Conservation (phyloP, 2,113 vertebrate species). For the Struthidea cinerea region DNA sequence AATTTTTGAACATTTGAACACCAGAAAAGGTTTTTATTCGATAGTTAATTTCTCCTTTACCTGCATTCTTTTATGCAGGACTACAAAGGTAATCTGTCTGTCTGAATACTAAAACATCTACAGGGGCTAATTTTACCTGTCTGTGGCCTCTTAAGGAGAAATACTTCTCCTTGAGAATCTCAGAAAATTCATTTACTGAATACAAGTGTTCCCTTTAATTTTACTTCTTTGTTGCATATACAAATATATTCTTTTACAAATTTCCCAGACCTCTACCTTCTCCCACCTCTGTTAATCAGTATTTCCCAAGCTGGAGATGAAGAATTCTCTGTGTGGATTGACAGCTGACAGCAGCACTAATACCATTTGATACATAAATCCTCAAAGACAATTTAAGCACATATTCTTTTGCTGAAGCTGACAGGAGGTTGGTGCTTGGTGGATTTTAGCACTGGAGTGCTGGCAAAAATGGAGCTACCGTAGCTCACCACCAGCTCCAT, state of each 20-base stretch:
- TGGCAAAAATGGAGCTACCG: not conserved
- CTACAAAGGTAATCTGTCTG: not conserved
- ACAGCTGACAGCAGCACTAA: not conserved
- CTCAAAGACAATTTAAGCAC: not conserved
- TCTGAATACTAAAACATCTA: not conserved
- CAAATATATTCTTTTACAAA: not conserved
- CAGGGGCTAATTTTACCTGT: slow-evolving; percentile 2
- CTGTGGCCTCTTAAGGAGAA: not conserved
- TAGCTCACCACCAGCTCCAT: not conserved
- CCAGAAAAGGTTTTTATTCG: not conserved
- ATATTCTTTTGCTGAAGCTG: not conserved
- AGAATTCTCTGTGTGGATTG: not conserved
- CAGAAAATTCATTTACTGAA: not conserved
- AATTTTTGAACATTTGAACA: not conserved
- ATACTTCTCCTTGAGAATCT: not conserved
- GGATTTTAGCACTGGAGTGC: not conserved
- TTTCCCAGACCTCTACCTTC: not conserved
- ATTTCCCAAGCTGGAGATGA: not conserved
- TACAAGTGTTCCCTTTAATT: not conserved
- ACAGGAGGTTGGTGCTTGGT: not conserved
- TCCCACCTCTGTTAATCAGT: not conserved
- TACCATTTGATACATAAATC: not conserved
- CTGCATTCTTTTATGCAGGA: not conserved
- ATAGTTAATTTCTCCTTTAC: not conserved
- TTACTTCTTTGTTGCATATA: not conserved